phyloP scores from a whole-genome alignment of 2,888 invertebrate species.

The Neocrepidodera transversa region DNA sequence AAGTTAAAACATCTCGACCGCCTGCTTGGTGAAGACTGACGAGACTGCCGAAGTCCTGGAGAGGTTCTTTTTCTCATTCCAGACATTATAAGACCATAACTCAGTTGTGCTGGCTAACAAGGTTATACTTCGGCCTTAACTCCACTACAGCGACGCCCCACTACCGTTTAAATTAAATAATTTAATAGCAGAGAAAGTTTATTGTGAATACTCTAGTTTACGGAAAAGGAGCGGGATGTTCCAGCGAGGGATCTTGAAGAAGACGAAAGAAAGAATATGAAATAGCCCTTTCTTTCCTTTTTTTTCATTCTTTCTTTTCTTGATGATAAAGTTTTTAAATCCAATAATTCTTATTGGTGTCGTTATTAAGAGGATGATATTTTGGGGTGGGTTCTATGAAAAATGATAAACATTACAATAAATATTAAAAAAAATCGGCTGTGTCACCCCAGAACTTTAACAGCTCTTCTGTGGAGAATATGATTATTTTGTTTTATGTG shows the following conservation, averaged over 20 bases:
- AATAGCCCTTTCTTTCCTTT: neutral
- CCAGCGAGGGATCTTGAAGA: slow-evolving; percentile 25
- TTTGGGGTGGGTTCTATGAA: too few species aligned
- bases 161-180: slow-evolving; percentile 62
- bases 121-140: slow-evolving; percentile 62
- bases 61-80: slow-evolving; percentile 58
- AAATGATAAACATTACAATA: too few species aligned
- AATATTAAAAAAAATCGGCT: too few species aligned
- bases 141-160: slow-evolving; percentile 55
- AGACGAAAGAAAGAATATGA: slow-evolving; percentile 10
- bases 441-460: too few species aligned
- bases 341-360: too few species aligned
- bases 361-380: too few species aligned
- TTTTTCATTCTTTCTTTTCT: neutral
- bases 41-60: slow-evolving; percentile 54
- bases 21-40: slow-evolving; percentile 56
- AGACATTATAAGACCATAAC: slow-evolving; percentile 62
- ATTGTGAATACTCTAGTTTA: slow-evolving; percentile 64
- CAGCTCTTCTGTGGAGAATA: too few species aligned
- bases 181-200: slow-evolving; percentile 64
- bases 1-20: slow-evolving; percentile 45
- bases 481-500: too few species aligned
- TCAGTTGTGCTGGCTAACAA: slow-evolving; percentile 62
- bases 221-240: slow-evolving; percentile 30
- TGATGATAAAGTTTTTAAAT: too few species aligned